Base-by-base conservation (phyloP, 2,113 vertebrate genomes). In the Mesoclemmys tuberculata region DNA sequence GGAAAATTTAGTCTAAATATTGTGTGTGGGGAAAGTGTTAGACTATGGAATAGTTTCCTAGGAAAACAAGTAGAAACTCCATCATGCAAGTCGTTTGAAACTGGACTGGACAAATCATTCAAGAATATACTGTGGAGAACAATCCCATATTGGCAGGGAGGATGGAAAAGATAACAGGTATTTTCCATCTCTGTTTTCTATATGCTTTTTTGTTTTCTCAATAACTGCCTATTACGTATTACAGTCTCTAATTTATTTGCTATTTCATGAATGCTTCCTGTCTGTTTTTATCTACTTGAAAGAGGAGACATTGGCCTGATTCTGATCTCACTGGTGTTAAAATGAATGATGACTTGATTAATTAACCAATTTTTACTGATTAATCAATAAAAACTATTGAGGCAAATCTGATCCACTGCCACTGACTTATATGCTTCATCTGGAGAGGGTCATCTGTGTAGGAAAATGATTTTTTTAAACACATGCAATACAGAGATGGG, bases 1-100 rank as follows among this genome's bases (percentile, higher is more conserved):
- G 74, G 44, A 68, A 92, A 78, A 8, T 14, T 93, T 82, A 29
- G 82, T 83, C 22, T 91, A 51, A 80, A 82, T n/a, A 3, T 27
- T 81, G 82, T 85, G 41, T 29, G 5, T 46, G 78, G 2, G 7
- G 87, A 84, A 75, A 82, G 79, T 89, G 61, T 85, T 52, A 44
- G 31, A 82, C 26, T 79, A 7, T 16, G 27, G 41, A 93, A 64
- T 13, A 61, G 24, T 83, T 88, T 79, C 4, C 90, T 92, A 41
- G 44, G 51, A 41, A 86, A 79, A 74, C 64, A 35, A 19, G 10
- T 80, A 82, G 44, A 16, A 44, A 46, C 26, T 1, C 4, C 38
- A 4, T 80, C n/a, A 6, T 3, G 3, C 0, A 1, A 49, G 2
- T 0, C 41, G 1, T 5, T 83, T 81, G 64, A 55, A 79, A 64